Evolutionary conservation across 2,888 invertebrate genomes (phyloP).

Genomic region (Mylabris sibirica): DNA sequence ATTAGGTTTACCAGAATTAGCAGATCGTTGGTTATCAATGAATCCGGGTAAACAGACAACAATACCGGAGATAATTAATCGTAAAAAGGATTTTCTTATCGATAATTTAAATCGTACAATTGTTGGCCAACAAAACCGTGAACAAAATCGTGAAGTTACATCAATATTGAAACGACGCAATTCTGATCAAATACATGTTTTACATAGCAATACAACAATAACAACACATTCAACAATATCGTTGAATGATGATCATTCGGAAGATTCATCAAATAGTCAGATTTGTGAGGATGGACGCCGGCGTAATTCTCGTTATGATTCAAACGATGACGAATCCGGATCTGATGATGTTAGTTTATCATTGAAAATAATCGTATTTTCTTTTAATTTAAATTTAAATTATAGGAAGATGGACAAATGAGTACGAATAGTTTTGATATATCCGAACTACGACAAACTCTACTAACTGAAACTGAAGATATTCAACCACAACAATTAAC

Average conservation of each 20-base stretch:
- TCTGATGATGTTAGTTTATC: slow-evolving; percentile 70
- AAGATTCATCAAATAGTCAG: slow-evolving; percentile 76
- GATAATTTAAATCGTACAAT: slow-evolving; percentile 43
- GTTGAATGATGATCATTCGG: slow-evolving; percentile 65
- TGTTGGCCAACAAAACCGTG: slow-evolving; percentile 17
- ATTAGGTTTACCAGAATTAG: slow-evolving; percentile 76
- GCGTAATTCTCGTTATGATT: slow-evolving; percentile 68
- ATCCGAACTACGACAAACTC: slow-evolving; percentile 75
- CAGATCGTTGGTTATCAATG: slow-evolving; percentile 72
- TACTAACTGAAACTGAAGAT: slow-evolving; percentile 75
- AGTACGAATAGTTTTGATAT: slow-evolving; percentile 72
- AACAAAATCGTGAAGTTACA: slow-evolving; percentile 57
- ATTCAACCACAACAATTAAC: slow-evolving; percentile 69
- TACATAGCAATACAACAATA: slow-evolving; percentile 39
- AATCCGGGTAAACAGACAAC: slow-evolving; percentile 72
- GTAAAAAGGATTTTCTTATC: slow-evolving; percentile 52
- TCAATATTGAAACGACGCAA: slow-evolving; percentile 68
- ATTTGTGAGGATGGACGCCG: slow-evolving; percentile 74
- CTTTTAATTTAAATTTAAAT: slow-evolving; percentile 33
- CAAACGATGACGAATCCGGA: slow-evolving; percentile 79
- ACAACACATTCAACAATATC: slow-evolving; percentile 56
- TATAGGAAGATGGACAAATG: slow-evolving; percentile 71
- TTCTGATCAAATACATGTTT: slow-evolving; percentile 60
- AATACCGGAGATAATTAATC: slow-evolving; percentile 48
- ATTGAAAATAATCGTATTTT: slow-evolving; percentile 14